phyloP scores from a whole-genome alignment of 2,113 vertebrate genomes.

The Heptranchias perlo region DNA sequence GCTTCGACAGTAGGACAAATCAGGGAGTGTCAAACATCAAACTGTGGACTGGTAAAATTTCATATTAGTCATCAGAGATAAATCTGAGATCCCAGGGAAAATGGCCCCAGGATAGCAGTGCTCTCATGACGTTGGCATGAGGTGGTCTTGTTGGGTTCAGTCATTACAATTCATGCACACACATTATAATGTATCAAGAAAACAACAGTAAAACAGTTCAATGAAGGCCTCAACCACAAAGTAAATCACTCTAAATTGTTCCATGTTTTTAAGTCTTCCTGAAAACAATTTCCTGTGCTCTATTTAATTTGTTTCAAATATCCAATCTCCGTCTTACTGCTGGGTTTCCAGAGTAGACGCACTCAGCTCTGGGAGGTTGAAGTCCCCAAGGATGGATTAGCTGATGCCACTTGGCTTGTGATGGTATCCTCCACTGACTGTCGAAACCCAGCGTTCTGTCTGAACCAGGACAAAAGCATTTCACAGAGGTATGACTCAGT shows the following conservation, averaged over 20 bases:
- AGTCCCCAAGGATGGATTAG: not conserved
- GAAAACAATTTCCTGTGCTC: not conserved
- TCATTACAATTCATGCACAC: too few relatives aligned
- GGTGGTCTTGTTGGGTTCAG: not conserved
- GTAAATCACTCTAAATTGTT: not conserved
- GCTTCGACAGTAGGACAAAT: not conserved
- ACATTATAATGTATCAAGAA: too few relatives aligned
- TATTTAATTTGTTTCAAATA: not conserved
- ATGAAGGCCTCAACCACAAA: not conserved
- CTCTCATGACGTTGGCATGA: not conserved
- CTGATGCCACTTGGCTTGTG: not conserved
- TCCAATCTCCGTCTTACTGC: not conserved
- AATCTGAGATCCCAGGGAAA: not conserved
- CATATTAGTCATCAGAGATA: not conserved
- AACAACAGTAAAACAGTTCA: not conserved
- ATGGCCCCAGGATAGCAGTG: not conserved
- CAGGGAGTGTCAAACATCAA: not conserved
- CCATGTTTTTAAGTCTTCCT: not conserved
- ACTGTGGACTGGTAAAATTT: not conserved
- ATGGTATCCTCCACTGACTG: not conserved
- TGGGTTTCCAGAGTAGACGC: not conserved
- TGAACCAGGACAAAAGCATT: not conserved
- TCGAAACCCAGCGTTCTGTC: not conserved
- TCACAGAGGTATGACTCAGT: too few relatives aligned
- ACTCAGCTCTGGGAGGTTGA: not conserved